phyloP scores from a whole-genome alignment of 2,888 invertebrate genomes.

The Omphaloscelis lunosa region DNA sequence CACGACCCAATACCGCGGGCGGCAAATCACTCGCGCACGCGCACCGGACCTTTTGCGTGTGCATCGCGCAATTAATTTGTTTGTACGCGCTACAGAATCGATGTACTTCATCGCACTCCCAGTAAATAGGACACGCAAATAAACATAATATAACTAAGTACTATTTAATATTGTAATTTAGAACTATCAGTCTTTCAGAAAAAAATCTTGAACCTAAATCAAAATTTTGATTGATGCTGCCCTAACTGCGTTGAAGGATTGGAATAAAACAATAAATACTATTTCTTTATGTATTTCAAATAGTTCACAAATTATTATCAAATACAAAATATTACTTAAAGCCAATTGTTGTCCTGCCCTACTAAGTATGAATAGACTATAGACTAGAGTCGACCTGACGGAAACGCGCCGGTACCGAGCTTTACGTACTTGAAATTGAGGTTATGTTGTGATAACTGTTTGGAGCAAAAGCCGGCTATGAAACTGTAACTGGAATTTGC shows the following conservation, averaged over 20 bases:
- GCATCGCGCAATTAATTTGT: conserved; percentile 78
- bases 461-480: conserved; percentile 83
- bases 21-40: conserved; percentile 81
- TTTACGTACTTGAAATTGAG: conserved; percentile 86
- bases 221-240: conserved; percentile 49
- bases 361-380: conserved; percentile 69
- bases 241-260: conserved; percentile 65
- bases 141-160: conserved; percentile 22
- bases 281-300: conserved; percentile 83
- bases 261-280: conserved; percentile 87
- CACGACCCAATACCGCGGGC: conserved; percentile 88
- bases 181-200: conserved; percentile 4
- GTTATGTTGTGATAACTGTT: conserved; percentile 90
- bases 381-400: conserved; percentile 66
- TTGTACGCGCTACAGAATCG: conserved; percentile 74
- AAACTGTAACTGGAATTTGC: conserved; percentile 73
- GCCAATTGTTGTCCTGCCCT: conserved; percentile 81
- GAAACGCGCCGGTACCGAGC: conserved; percentile 83
- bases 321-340: conserved; percentile 77
- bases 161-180: conserved; percentile 12
- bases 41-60: conserved; percentile 83
- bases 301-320: conserved; percentile 75
- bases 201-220: conserved; percentile 15
- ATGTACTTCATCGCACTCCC: conserved; percentile 73
- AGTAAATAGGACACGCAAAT: conserved; percentile 60